Evolutionary conservation across 2,113 vertebrate species (phyloP), one percentile per base, ranked within the genome.

Genomic region (Syngnathoides biaculeatus): DNA sequence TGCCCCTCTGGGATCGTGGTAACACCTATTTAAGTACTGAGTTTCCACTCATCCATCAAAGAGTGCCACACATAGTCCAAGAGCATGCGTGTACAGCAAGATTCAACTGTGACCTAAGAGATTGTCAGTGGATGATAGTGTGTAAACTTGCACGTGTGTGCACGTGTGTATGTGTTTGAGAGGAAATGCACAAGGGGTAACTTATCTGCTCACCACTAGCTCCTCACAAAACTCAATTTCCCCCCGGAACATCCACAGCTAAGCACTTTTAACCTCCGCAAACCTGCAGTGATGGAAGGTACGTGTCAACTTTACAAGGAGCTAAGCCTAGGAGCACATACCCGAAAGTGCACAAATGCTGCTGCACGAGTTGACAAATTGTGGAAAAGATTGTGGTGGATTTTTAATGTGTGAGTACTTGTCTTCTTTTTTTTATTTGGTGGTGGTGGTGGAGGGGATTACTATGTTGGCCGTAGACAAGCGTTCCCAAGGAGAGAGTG

Each of bases 401-500:
- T 73, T 72, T 75, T 56, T 75, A 73, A 57, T 39, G 27, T 64
- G 10, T 2, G 9, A 62, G 60, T 43, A 62, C 39, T 43, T 61
- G 38, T 71, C 57, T 69, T 63, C n/a, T 22, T 55, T 53, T 48
- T 55, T 48, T 60, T 47, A 68, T 65, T 74, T 5, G 30, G 30
- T 35, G 30, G 30, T 35, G 30, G 30, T n/a, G n/a, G n/a, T n/a
- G n/a, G n/a, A n/a, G 30, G 30, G 22, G 38, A 63, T 70, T 68
- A 70, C 63, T 43, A 71, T 35, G 20, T 71, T 75, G 67, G 71
- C 72, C 74, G 68, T 71, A 82, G 88, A 92, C 86, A 47, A 93
- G 79, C 90, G 86, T 87, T 94, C 90, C 89, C 91, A 92, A 88
- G 75, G 79, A 86, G 92, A 92, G 89, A 91, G 87, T 85, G 86